Evolutionary conservation across 2,113 vertebrate species (phyloP).

Genomic region (Brevimyrus niger): DNA sequence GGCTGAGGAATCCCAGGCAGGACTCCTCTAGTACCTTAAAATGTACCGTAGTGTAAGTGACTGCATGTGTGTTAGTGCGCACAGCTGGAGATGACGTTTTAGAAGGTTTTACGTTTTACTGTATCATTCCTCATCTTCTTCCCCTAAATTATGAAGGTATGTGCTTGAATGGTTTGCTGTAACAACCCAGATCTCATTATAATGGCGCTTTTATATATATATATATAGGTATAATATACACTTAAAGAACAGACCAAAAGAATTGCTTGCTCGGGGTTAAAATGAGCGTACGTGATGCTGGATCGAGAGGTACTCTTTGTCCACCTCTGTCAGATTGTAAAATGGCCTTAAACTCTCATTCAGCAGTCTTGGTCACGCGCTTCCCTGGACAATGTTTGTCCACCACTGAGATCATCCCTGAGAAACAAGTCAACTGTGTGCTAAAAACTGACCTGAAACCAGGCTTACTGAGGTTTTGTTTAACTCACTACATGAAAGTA

Average conservation of each 20-base stretch:
- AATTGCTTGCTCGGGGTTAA: constrained; percentile 31
- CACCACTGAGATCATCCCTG: constrained; percentile 58
- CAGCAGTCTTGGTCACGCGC: constrained; percentile 67
- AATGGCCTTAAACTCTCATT: constrained; percentile 75
- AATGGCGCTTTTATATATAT: constrained; percentile 46
- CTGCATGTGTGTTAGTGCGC: constrained; percentile 71
- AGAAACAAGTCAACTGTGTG: constrained; percentile 54
- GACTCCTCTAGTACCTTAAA: constrained; percentile 32
- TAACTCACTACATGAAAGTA: constrained; percentile 68
- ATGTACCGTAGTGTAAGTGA: constrained; percentile 30
- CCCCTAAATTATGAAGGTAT: constrained; percentile 64
- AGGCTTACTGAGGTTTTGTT: constrained; percentile 52
- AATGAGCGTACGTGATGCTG: constrained; percentile 55
- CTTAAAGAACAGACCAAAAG: constrained; percentile 61
- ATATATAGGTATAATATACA: constrained; percentile 43
- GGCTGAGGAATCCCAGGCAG: constrained; percentile 13
- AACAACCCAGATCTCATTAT: constrained; percentile 33
- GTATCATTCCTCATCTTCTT: constrained; percentile 65
- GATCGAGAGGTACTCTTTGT: constrained; percentile 59
- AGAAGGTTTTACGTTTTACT: constrained; percentile 71
- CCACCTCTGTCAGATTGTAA: constrained; percentile 47
- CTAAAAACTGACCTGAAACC: constrained; percentile 52
- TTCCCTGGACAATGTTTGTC: constrained; percentile 74
- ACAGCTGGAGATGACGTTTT: constrained; percentile 63
- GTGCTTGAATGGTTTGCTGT: constrained; percentile 66